Conservation (phyloP, 2,113 vertebrate genomes). For the Xiphorhynchus elegans region DNA sequence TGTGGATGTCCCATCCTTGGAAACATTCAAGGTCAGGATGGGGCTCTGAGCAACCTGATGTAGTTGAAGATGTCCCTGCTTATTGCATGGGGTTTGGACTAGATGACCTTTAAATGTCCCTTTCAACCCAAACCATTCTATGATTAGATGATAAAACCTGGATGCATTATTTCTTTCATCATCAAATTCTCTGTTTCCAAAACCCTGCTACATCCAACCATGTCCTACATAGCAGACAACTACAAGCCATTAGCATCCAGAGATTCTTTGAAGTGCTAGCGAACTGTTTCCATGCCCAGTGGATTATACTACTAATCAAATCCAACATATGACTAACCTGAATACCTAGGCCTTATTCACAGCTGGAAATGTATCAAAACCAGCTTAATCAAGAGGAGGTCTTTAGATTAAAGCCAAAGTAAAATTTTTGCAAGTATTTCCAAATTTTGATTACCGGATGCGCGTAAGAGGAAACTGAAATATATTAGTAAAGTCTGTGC, state of each 20-base stretch:
- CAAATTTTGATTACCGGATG: not conserved
- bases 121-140: not conserved
- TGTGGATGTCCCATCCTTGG: not conserved
- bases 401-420: not conserved
- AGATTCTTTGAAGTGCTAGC: not conserved
- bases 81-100: no score
- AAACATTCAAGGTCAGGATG: not conserved
- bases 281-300: slow-evolving; percentile 7
- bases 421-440: not conserved
- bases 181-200: not conserved
- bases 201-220: not conserved
- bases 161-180: not conserved
- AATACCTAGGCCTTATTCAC: not conserved
- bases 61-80: not conserved
- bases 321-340: not conserved
- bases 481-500: not conserved
- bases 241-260: not conserved
- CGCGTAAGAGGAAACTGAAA: not conserved
- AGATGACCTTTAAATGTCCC: not conserved
- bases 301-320: slow-evolving; percentile 13
- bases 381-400: not conserved
- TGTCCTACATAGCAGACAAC: not conserved
- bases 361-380: not conserved
- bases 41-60: not conserved
- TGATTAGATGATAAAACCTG: not conserved